Percentiles rank a stretch among this genome's conserved stretches.
phyloP scores from a whole-genome alignment of 2,888 invertebrate species.

The Acrobasis repandana region DNA sequence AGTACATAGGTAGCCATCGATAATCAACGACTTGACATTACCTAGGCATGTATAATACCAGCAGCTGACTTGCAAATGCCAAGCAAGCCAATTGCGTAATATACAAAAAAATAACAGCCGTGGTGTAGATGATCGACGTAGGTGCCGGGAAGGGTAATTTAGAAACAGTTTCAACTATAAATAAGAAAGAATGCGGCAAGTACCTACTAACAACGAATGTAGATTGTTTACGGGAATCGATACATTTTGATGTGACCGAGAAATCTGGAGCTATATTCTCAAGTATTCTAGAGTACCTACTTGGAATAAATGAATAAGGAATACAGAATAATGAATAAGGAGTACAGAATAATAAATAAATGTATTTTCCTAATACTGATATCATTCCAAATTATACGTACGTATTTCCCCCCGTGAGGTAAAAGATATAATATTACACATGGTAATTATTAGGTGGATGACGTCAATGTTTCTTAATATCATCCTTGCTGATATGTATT shows the following conservation, averaged over 20 bases:
- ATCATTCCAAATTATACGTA: not conserved
- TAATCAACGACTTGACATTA: constrained; percentile 51
- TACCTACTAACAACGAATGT: constrained; percentile 33
- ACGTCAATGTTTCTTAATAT: constrained; percentile 21
- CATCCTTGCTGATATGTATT: constrained; percentile 26
- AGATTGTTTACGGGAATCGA: constrained; percentile 19
- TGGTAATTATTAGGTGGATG: not conserved
- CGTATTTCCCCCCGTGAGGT: not conserved
- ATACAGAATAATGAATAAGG: not conserved
- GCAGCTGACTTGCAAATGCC: constrained; percentile 57
- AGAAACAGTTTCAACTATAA: constrained; percentile 11
- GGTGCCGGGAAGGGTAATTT: constrained; percentile 19
- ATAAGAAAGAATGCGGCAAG: constrained; percentile 32
- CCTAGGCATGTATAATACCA: constrained; percentile 41
- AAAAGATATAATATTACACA: not conserved
- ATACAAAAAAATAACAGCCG: constrained; percentile 33
- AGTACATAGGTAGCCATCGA: constrained; percentile 50
- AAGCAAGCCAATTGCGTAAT: constrained; percentile 42
- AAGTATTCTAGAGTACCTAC: constrained; percentile 40
- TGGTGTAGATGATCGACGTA: constrained; percentile 31
- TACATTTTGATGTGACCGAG: constrained; percentile 38
- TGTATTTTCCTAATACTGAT: constrained; percentile 9
- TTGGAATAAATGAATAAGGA: constrained; percentile 45
- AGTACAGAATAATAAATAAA: constrained; percentile 9
- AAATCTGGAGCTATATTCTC: constrained; percentile 37